Evolutionary conservation across 2,797 vertebrate species (phyloP).

Genomic region (Ciconia nigra): DNA sequence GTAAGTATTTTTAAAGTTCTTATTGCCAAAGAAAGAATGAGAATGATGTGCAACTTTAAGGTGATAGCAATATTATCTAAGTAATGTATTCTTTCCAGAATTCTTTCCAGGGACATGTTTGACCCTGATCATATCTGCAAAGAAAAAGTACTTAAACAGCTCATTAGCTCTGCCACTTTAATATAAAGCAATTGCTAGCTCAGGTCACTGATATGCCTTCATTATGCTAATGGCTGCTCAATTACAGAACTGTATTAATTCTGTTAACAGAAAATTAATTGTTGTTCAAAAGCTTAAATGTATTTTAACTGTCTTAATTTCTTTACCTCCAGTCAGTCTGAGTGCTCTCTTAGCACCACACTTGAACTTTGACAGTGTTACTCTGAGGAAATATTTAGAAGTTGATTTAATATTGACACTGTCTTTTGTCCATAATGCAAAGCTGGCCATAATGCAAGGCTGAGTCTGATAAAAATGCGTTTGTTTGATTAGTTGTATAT

Average conservation of each 20-base stretch:
- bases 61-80: background rate
- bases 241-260: constrained; percentile 1
- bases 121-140: background rate
- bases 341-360: background rate
- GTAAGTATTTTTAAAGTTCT: background rate
- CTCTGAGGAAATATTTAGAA: background rate
- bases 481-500: background rate
- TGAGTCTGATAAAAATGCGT: background rate
- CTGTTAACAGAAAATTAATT: background rate
- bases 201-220: background rate
- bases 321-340: background rate
- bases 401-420: background rate
- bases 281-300: background rate
- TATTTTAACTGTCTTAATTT: background rate
- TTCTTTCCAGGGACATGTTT: background rate
- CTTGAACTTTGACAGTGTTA: background rate
- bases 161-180: background rate
- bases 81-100: background rate
- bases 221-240: background rate
- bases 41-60: background rate
- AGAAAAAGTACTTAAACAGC: background rate
- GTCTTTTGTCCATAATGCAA: background rate
- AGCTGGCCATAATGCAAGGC: background rate
- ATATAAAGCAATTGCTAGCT: background rate
- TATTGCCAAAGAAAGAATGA: background rate